Evolutionary conservation across 2,888 invertebrate species (phyloP).

Genomic region (Alloscopus bannaensis): DNA sequence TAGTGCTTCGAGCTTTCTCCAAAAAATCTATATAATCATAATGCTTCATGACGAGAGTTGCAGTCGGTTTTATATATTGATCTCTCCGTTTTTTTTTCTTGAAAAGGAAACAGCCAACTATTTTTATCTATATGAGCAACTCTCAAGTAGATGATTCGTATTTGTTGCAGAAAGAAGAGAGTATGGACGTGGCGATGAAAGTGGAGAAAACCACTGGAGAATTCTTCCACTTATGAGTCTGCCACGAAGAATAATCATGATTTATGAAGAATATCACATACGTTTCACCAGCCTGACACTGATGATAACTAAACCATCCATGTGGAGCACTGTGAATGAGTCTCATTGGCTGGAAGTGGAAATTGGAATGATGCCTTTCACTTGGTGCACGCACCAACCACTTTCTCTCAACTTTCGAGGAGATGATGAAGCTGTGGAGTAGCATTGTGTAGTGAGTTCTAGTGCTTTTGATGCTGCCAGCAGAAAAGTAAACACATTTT

Average conservation of each 20-base stretch:
- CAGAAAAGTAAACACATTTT: constrained; percentile 52
- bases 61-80: constrained; percentile 62
- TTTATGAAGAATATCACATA: constrained; percentile 67
- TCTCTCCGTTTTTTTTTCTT: constrained; percentile 32
- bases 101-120: constrained; percentile 52
- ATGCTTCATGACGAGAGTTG: too few species aligned
- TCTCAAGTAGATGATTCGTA: background rate
- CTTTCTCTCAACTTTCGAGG: constrained; percentile 31
- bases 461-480: background rate
- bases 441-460: constrained; percentile 4
- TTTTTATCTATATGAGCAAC: constrained; percentile 52
- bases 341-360: background rate
- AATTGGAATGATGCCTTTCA: constrained; percentile 33
- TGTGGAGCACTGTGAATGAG: constrained; percentile 27
- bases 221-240: constrained; percentile 66
- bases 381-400: background rate
- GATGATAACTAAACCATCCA: constrained; percentile 65
- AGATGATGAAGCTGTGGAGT: background rate
- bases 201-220: constrained; percentile 58
- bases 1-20: background rate
- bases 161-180: background rate
- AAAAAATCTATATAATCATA: constrained; percentile 41
- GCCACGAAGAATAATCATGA: constrained; percentile 66
- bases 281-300: constrained; percentile 64
- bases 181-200: background rate